Evolutionary conservation across 2,797 vertebrate genomes (phyloP), one percentile per base, ranked within the genome.

Genomic region (Falco columbarius): DNA sequence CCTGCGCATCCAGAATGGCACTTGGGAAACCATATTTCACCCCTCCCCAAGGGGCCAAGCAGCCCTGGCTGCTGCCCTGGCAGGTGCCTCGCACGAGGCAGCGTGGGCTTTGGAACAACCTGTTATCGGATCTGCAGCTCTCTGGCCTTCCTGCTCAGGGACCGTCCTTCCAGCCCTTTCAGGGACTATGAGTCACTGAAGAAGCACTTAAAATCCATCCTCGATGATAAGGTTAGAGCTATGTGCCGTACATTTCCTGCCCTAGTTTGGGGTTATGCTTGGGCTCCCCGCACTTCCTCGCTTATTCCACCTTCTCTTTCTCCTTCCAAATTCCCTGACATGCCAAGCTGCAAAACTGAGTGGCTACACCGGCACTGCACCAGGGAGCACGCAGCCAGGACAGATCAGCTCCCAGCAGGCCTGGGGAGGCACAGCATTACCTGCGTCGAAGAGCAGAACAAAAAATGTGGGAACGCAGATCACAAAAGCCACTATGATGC

Each of bases 131-230:
- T 91, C 93, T 47, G 86, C n/a, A 66, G 81, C 29, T 49, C 85
- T 68, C 93, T 36, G 86, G 86, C 93, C 94, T 88, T 66, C 73
- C 65, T 13, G 77, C 70, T 36, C 72, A 0, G 14, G 17, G 82
- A 89, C 89, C 58, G 89, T 67, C 91, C 95, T 93, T 80, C 75
- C 20, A 73, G 68, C 85, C 94, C 89, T 77, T 95, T 91, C 81
- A 56, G 95, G 95, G 89, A 66, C 51, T 47, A 72, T 96, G 95
- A 95, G 93, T 96, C 95, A 97, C 86, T 80, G 77, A 90, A 91
- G 89, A 94, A 95, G 90, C 90, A 94, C 93, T 95, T 96, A 12
- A 80, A 95, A 92, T 63, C 90, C 95, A 86, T 82, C 95, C 81
- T 63, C 24, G 22, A 27, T 49, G 90, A 87, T 94, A 90, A 96